Evolutionary conservation across 2,797 vertebrate species (phyloP), one percentile per base, ranked within the genome.

Genomic region (Streptopelia turtur): DNA sequence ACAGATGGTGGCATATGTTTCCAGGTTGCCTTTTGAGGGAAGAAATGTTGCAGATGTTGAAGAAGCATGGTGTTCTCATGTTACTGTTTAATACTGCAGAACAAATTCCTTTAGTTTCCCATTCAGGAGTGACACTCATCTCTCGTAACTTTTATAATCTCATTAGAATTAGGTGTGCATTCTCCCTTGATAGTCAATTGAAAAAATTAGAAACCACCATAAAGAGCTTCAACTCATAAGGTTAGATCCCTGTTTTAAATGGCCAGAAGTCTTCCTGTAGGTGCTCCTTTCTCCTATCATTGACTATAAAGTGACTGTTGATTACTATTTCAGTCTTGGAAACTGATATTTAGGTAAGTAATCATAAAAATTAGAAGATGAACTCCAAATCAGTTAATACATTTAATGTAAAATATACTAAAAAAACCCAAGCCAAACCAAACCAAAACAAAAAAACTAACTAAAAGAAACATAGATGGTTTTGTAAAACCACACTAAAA

Each of bases 371-470:
- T 41, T 61, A 30, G 35, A 5, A 7, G 6, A 64, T 64, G 7
- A 84, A 57, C 23, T 69, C 7, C 13, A 56, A 35, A 71, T 28
- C 2, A 9, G 5, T 84, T 84, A 35, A 43, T 31, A 11, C 2
- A 4, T 72, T 66, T 70, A 63, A 39, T 22, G 5, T 18, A 72
- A 76, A 71, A 30, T 5, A 10, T 16, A 24, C 1, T 18, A 30
- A 79, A 77, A 74, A 56, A 5, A n/a, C 5, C 7, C 31, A n/a
- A 17, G 0, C 0, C 13, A 2, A 52, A 30, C 1, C 1, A 60
- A 45, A 23, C 5, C 24, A 23, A 65, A 45, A 25, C 43, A 45
- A 45, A 23, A 8, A 7, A 39, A 13, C 1, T 24, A 78, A n/a
- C 0, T 1, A 23, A 76, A 60, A 64, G 4, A 60, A 71, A 60